phyloP scores from a whole-genome alignment of 2,888 invertebrate species.

The Axea sp. region DNA sequence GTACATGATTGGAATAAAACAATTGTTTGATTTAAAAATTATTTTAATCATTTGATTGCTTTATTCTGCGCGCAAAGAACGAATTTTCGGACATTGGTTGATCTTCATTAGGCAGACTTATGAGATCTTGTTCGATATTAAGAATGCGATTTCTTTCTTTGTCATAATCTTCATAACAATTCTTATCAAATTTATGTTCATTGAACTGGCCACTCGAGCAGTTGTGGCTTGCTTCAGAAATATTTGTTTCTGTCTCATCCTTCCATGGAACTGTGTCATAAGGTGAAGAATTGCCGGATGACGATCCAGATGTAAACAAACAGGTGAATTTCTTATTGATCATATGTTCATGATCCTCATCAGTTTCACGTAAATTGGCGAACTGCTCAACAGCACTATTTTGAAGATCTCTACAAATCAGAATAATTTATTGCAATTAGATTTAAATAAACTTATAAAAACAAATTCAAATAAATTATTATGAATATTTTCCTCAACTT shows the following conservation, averaged over 20 bases:
- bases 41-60: no score
- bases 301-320: constrained; percentile 32
- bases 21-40: no score
- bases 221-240: constrained; percentile 43
- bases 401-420: constrained; percentile 54
- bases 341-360: constrained; percentile 47
- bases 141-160: constrained; percentile 20
- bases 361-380: constrained; percentile 43
- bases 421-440: neutral
- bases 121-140: constrained; percentile 46
- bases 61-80: no score
- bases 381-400: constrained; percentile 43
- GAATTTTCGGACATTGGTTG: constrained; percentile 48
- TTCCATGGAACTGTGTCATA: constrained; percentile 29
- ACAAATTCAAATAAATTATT: neutral
- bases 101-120: constrained; percentile 45
- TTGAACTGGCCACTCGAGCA: constrained; percentile 8
- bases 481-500: neutral
- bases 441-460: constrained; percentile 2
- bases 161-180: constrained; percentile 13
- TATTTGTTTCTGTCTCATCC: constrained; percentile 41
- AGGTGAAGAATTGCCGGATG: constrained; percentile 26
- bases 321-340: constrained; percentile 55
- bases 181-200: constrained; percentile 16
- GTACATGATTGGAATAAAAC: no score